phyloP scores from a whole-genome alignment of 2,888 invertebrate genomes.

The Drosophila barbarae region DNA sequence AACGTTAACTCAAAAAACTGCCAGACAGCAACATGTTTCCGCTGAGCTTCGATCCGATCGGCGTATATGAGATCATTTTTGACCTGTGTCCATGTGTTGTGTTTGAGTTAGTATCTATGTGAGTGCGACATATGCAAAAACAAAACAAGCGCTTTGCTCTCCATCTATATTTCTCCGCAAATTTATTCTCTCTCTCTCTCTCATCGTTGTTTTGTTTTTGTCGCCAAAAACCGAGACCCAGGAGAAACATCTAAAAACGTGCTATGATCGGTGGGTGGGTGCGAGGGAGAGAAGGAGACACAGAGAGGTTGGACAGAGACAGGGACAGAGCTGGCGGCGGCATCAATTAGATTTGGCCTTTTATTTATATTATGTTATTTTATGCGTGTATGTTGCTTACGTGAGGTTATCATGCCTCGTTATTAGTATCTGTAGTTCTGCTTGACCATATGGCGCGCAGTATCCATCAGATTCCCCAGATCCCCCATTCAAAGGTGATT shows the following conservation, averaged over 20 bases:
- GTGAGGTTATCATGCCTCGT: slow-evolving; percentile 60
- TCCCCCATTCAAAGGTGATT: slow-evolving; percentile 46
- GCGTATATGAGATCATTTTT: slow-evolving; percentile 40
- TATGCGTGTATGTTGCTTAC: slow-evolving; percentile 56
- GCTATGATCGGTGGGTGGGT: slow-evolving; percentile 40
- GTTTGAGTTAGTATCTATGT: slow-evolving; percentile 1
- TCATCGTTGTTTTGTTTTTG: slow-evolving; percentile 20
- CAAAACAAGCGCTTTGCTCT: slow-evolving; percentile 48
- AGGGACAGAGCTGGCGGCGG: slow-evolving; percentile 37
- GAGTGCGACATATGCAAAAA: slow-evolving; percentile 46
- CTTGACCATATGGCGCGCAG: slow-evolving; percentile 63
- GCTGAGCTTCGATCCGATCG: slow-evolving; percentile 23
- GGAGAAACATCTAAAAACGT: slow-evolving; percentile 56
- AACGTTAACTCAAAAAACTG: slow-evolving; percentile 15
- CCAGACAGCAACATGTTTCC: slow-evolving; percentile 56
- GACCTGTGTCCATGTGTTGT: slow-evolving; percentile 29
- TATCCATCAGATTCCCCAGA: slow-evolving; percentile 9
- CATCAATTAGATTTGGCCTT: slow-evolving; percentile 64
- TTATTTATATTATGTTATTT: slow-evolving; percentile 59
- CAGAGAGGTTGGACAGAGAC: background rate
- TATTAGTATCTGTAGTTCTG: slow-evolving; percentile 41
- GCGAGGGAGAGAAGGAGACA: background rate
- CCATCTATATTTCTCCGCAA: slow-evolving; percentile 15
- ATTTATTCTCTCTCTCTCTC: background rate
- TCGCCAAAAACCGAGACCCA: slow-evolving; percentile 40